phyloP scores from a whole-genome alignment of 1,140 invertebrate species.

The Drosophila pallidifrons region DNA sequence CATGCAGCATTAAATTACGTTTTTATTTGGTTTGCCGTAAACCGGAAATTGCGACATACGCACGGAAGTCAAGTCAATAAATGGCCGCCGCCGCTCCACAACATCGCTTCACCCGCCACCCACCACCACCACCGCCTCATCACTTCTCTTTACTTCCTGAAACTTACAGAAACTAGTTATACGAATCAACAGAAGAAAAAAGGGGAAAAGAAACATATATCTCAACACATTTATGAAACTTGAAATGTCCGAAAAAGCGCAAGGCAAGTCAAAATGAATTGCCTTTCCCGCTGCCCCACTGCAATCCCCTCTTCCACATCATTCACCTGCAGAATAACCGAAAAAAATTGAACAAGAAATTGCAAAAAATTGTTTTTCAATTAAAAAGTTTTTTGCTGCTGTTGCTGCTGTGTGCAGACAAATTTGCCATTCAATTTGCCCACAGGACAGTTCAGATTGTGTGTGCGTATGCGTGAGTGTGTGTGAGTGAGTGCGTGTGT shows the following conservation, averaged over 20 bases:
- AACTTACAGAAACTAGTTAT: constrained; percentile 69
- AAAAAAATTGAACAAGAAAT: constrained; percentile 63
- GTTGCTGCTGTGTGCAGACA: constrained; percentile 68
- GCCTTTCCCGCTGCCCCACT: neutral
- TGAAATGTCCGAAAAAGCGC: constrained; percentile 49
- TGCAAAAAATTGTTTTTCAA: constrained; percentile 80
- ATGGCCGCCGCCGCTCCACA: constrained; percentile 51
- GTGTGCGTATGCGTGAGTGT: neutral
- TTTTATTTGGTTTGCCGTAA: constrained; percentile 82
- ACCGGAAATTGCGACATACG: constrained; percentile 82
- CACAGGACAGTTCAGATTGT: constrained; percentile 47
- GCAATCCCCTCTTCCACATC: neutral
- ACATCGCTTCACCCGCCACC: neutral
- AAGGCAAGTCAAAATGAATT: constrained; percentile 31
- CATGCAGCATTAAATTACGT: constrained; percentile 73
- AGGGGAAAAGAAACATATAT: constrained; percentile 39
- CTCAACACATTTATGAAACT: constrained; percentile 80
- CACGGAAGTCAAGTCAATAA: constrained; percentile 82
- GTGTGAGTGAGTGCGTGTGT: constrained; percentile 7
- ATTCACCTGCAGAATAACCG: constrained; percentile 29
- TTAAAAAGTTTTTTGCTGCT: constrained; percentile 76
- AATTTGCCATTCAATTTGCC: constrained; percentile 80
- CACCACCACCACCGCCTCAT: constrained; percentile 2
- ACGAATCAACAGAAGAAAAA: constrained; percentile 58
- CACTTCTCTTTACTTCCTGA: neutral